Evolutionary conservation across 2,888 invertebrate genomes (phyloP).

Genomic region (Scaptomyza tumidula): DNA sequence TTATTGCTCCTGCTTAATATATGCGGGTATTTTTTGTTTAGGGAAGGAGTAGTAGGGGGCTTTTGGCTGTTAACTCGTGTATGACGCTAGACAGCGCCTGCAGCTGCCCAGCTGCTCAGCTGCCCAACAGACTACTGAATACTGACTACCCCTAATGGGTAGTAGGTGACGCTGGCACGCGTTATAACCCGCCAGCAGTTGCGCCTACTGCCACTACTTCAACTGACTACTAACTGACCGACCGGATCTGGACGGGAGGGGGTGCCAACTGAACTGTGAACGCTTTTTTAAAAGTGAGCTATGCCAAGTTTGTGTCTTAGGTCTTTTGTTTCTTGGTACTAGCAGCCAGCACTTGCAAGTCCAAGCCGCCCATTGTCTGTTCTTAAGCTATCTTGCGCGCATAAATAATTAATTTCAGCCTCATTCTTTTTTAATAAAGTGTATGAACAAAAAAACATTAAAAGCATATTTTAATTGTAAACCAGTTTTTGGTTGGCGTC

Average conservation of each 20-base stretch:
- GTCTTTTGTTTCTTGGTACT: slow-evolving; percentile 54
- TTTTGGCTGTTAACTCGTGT: slow-evolving; percentile 69
- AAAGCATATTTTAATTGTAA: slow-evolving; percentile 72
- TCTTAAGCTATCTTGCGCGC: slow-evolving; percentile 52
- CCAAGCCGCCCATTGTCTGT: slow-evolving; percentile 51
- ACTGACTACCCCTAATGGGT: slow-evolving; percentile 21
- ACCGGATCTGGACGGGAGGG: slow-evolving; percentile 22
- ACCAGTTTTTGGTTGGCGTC: slow-evolving; percentile 63
- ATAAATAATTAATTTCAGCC: slow-evolving; percentile 76
- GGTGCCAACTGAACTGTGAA: slow-evolving; percentile 73
- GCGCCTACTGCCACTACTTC: slow-evolving; percentile 9
- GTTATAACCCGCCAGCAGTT: slow-evolving; percentile 40
- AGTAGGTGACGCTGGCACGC: slow-evolving; percentile 71
- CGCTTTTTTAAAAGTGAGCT: slow-evolving; percentile 26
- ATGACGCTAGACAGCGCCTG: slow-evolving; percentile 71
- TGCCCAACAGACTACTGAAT: slow-evolving; percentile 27
- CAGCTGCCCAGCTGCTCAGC: slow-evolving; percentile 75
- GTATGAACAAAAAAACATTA: slow-evolving; percentile 37
- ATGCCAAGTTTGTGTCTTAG: slow-evolving; percentile 60
- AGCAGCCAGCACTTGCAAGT: slow-evolving; percentile 13
- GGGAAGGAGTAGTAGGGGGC: slow-evolving; percentile 11
- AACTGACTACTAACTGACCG: slow-evolving; percentile 3
- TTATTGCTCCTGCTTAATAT: slow-evolving; percentile 63
- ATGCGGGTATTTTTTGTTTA: slow-evolving; percentile 38
- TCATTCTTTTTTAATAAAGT: slow-evolving; percentile 52